A percentile compares a stretch with the other conserved stretches of the same genome.
Conservation (phyloP, 2,888 invertebrate genomes). For the Bellardia bayeri region DNA sequence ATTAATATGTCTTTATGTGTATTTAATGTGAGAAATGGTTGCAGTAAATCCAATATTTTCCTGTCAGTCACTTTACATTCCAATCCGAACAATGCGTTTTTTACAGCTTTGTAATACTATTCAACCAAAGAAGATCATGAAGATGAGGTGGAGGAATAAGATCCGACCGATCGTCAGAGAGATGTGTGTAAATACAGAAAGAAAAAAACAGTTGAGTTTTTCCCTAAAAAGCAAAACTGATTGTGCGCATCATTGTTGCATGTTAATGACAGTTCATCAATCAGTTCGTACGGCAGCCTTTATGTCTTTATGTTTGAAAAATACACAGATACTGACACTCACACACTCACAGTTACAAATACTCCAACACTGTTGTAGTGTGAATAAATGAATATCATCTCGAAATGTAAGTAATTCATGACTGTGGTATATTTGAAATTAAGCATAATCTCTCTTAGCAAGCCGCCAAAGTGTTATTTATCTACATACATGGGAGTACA, state of each 20-base stretch:
- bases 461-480: conserved; percentile 63
- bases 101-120: conserved; percentile 37
- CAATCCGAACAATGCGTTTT: conserved; percentile 48
- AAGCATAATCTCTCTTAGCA: conserved; percentile 74
- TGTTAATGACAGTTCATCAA: conserved; percentile 77
- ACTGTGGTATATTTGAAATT: conserved; percentile 73
- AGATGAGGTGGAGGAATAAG: conserved; percentile 1
- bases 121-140: background rate
- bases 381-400: conserved; percentile 66
- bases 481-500: background rate
- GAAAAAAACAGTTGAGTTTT: conserved; percentile 40
- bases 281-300: conserved; percentile 74
- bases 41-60: conserved; percentile 63
- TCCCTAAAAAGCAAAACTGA: conserved; percentile 51
- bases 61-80: conserved; percentile 67
- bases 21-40: conserved; percentile 21
- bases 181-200: background rate
- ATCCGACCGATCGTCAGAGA: conserved; percentile 37
- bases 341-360: background rate
- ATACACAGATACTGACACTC: background rate
- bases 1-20: conserved; percentile 51
- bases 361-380: conserved; percentile 8
- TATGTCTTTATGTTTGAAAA: conserved; percentile 41
- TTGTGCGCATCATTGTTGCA: conserved; percentile 74
- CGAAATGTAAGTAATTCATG: conserved; percentile 64